Percentiles rank a stretch among this genome's conserved stretches.
Conservation (phyloP, 2,797 vertebrate species). For the Pelobates cultripes region DNA sequence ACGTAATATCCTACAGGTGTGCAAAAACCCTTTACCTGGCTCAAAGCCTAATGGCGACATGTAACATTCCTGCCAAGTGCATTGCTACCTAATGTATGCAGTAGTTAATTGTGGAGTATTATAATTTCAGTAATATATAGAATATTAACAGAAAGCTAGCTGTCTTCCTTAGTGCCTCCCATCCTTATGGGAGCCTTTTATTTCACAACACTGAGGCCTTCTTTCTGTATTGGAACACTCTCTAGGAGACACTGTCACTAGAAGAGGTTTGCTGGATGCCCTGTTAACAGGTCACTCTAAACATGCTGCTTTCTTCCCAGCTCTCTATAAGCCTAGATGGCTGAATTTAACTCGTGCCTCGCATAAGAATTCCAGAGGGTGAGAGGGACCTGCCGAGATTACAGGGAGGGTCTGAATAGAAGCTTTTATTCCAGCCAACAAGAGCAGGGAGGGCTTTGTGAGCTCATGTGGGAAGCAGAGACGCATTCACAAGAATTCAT, state of each 20-base stretch:
- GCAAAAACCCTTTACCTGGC: no score
- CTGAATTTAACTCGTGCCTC: constrained; percentile 56
- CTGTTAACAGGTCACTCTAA: constrained; percentile 39
- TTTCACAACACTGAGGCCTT: neutral
- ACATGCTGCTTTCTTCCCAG: constrained; percentile 36
- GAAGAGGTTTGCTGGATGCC: constrained; percentile 24
- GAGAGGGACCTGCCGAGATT: constrained; percentile 56
- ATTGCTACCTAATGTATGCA: no score
- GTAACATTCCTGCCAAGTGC: no score
- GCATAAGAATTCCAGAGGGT: constrained; percentile 58
- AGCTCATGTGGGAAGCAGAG: constrained; percentile 78
- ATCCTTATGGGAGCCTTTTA: neutral
- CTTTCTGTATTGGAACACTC: constrained; percentile 12
- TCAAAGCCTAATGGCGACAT: no score
- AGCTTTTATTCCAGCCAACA: constrained; percentile 76
- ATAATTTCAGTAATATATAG: neutral
- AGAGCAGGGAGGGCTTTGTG: constrained; percentile 75
- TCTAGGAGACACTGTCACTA: constrained; percentile 21
- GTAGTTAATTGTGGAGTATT: no score
- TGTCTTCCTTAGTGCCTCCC: constrained; percentile 3
- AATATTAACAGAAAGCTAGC: neutral
- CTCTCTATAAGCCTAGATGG: constrained; percentile 36
- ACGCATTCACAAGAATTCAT: constrained; percentile 79
- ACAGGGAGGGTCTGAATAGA: constrained; percentile 71
- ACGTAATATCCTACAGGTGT: no score